A percentile compares a stretch with the other conserved stretches of the same genome.
phyloP scores from a whole-genome alignment of 2,113 vertebrate genomes.

The Crotalus helleri region DNA sequence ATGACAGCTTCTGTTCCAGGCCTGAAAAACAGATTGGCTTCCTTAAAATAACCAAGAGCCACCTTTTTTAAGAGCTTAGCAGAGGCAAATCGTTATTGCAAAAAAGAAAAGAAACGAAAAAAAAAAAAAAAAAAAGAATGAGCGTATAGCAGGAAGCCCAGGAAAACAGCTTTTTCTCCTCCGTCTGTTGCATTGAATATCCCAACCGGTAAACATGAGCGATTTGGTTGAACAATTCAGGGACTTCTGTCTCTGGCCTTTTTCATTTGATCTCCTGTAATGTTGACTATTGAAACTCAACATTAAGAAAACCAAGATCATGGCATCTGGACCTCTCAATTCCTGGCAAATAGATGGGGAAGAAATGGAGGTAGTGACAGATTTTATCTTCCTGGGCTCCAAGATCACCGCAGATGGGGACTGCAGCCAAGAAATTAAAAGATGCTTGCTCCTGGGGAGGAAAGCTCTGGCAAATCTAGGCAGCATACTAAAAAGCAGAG shows the following conservation, averaged over 20 bases:
- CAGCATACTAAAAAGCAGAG: too few species aligned
- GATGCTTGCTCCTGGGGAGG: too few species aligned
- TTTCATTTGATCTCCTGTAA: not conserved
- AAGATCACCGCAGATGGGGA: too few species aligned
- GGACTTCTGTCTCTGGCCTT: not conserved
- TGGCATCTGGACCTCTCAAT: too few species aligned
- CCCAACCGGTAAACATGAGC: not conserved
- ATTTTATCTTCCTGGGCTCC: too few species aligned
- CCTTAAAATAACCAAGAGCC: constrained; percentile 64
- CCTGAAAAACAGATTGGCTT: constrained; percentile 66
- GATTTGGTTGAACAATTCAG: not conserved
- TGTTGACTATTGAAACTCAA: not conserved
- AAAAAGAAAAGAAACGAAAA: constrained; percentile 36
- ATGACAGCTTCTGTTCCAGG: constrained; percentile 51
- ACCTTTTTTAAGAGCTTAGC: constrained; percentile 47
- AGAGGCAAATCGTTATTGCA: constrained; percentile 55
- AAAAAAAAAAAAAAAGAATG: constrained; percentile 4
- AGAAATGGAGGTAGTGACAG: too few species aligned
- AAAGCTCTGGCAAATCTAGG: too few species aligned
- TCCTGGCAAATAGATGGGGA: too few species aligned
- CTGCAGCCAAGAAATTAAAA: too few species aligned
- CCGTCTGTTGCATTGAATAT: not conserved
- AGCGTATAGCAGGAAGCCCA: constrained; percentile 29
- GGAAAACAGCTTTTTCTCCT: constrained; percentile 19
- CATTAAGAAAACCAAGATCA: too few species aligned